Evolutionary conservation across 2,797 vertebrate genomes (phyloP), one percentile per base, ranked within the genome.

Genomic region (Rhinichthys osculus): DNA sequence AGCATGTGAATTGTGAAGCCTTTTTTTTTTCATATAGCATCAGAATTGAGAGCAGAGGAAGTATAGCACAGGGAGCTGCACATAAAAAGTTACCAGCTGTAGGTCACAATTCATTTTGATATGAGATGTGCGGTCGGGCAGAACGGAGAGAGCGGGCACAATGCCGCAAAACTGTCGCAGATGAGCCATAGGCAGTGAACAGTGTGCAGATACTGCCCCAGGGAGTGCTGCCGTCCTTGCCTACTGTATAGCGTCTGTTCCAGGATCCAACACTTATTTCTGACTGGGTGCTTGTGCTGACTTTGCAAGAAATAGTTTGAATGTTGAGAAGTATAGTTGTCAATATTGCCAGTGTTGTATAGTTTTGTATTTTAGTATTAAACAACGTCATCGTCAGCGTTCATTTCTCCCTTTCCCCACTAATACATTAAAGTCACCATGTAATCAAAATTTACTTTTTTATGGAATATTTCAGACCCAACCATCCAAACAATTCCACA

Each of bases 181-280:
- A 81, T 81, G 78, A 67, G 78, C 62, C 38, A 50, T 81, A 47
- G 78, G 50, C n/a, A 14, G 67, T 38, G 78, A 67, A 80, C 76
- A 62, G 76, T 62, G 57, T 27, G 38, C 16, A n/a, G 21, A 80
- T 9, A 10, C 11, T 5, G 4, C 59, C 59, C 54, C 10, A 13
- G 78, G n/a, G 78, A 67, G 30, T 21, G 17, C 64, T 66, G 17
- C 38, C 0, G n/a, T 9, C 35, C 54, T 64, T 62, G 23, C 52
- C 38, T 79, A 42, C 77, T 64, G 57, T 64, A 79, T 16, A 57
- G 52, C 2, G 47, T 17, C 27, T 19, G 8, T 50, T 73, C 27
- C 27, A 74, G 42, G n/a, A 47, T 52, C 27, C 27, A 74, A 1
- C 44, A 21, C 27, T 33, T 27, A n/a, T 74, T 42, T 74, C 16